Percentiles rank a stretch among this genome's conserved stretches.
Evolutionary conservation across 2,113 vertebrate genomes (phyloP).

Genomic region (Thunnus thynnus): DNA sequence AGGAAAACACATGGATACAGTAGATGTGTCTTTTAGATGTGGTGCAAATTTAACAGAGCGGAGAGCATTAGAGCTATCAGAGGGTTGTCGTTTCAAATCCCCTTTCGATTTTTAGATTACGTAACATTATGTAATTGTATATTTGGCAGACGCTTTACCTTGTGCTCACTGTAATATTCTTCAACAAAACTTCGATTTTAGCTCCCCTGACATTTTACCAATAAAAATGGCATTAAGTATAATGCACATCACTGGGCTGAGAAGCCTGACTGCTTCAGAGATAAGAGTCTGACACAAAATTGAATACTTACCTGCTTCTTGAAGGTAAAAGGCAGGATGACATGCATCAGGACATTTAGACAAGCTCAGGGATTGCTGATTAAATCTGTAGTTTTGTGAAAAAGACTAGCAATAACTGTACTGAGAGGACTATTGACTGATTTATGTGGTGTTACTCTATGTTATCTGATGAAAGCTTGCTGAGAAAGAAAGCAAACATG

Average conservation of each 20-base stretch:
- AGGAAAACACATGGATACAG: slow-evolving; percentile 15
- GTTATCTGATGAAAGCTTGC: neutral
- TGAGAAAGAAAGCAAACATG: neutral
- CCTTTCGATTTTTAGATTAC: slow-evolving; percentile 53
- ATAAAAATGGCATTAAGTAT: neutral
- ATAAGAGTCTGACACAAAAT: neutral
- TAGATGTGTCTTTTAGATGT: slow-evolving; percentile 53
- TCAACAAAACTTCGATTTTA: slow-evolving; percentile 32
- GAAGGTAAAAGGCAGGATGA: slow-evolving; percentile 7
- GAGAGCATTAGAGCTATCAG: slow-evolving; percentile 11
- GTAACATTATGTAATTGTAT: slow-evolving; percentile 64
- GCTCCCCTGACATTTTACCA: slow-evolving; percentile 2
- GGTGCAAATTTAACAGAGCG: slow-evolving; percentile 42
- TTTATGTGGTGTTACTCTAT: neutral
- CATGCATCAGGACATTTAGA: neutral
- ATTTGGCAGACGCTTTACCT: slow-evolving; percentile 36
- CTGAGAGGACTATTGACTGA: neutral
- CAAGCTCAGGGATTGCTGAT: too few species aligned
- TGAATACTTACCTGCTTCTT: neutral
- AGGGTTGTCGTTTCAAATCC: slow-evolving; percentile 41
- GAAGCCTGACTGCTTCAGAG: neutral
- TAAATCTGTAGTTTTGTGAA: neutral
- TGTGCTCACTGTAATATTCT: slow-evolving; percentile 8
- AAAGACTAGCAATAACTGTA: neutral
- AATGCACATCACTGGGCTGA: neutral